phyloP scores from a whole-genome alignment of 2,888 invertebrate species.

The Terebella lapidaria region DNA sequence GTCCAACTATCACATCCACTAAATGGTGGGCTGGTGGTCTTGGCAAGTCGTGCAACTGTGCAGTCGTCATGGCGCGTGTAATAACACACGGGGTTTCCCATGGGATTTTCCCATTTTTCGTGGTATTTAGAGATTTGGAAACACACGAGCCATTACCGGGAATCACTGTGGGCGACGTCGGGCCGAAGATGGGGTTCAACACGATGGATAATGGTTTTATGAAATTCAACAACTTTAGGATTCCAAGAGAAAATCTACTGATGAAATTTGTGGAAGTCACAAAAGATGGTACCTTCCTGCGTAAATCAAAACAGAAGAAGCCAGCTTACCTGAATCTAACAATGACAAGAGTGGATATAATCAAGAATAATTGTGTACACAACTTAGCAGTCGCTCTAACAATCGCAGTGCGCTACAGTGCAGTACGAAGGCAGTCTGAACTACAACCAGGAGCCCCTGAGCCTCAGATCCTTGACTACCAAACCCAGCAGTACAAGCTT shows the following conservation, averaged over 20 bases:
- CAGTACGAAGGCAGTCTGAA: slow-evolving; percentile 80
- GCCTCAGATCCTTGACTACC: not conserved
- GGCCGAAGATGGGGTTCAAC: slow-evolving; percentile 88
- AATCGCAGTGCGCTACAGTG: slow-evolving; percentile 85
- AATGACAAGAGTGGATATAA: not conserved
- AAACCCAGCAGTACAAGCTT: not conserved
- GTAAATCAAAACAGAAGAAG: slow-evolving; percentile 14
- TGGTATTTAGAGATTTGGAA: slow-evolving; percentile 81
- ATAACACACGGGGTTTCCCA: slow-evolving; percentile 75
- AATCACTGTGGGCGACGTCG: slow-evolving; percentile 89
- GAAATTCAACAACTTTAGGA: slow-evolving; percentile 78
- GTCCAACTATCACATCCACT: slow-evolving; percentile 80
- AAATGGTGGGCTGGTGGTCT: slow-evolving; percentile 97
- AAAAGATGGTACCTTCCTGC: slow-evolving; percentile 37
- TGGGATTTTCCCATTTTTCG: slow-evolving; percentile 89
- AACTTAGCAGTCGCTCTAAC: slow-evolving; percentile 24
- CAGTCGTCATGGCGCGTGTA: slow-evolving; percentile 86
- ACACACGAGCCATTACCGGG: slow-evolving; percentile 76
- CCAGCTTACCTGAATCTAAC: slow-evolving; percentile 6
- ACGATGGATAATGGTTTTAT: slow-evolving; percentile 89
- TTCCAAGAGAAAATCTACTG: slow-evolving; percentile 59
- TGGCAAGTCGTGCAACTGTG: slow-evolving; percentile 90
- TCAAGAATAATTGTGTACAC: not conserved
- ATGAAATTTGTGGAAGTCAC: slow-evolving; percentile 26
- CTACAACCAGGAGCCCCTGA: too few relatives aligned